Evolutionary conservation across 1,140 invertebrate species (phyloP).

Genomic region (Drosophila tropicalis): DNA sequence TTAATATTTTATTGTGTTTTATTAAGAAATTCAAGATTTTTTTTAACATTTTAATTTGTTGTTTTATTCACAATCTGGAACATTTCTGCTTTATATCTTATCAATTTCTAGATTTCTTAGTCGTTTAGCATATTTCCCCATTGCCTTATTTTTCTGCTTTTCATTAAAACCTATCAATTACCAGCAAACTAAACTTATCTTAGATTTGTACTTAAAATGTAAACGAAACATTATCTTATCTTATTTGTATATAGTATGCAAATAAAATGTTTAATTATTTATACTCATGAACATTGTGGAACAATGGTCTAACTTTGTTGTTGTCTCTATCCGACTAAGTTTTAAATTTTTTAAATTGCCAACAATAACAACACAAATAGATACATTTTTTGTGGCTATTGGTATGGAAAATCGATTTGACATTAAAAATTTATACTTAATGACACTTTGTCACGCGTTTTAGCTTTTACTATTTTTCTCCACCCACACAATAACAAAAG

Average conservation of each 20-base stretch:
- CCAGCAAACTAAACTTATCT: not conserved
- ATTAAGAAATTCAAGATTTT: not conserved
- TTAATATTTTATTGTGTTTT: not conserved
- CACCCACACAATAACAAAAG: constrained; percentile 15
- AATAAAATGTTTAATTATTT: not conserved
- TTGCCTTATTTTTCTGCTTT: not conserved
- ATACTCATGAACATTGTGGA: not conserved
- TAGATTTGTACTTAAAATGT: not conserved
- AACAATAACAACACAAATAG: constrained; percentile 34
- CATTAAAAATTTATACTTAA: constrained; percentile 60
- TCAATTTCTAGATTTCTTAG: not conserved
- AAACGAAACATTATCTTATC: not conserved
- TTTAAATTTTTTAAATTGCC: not conserved
- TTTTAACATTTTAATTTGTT: too few relatives aligned
- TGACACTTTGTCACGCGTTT: constrained; percentile 58
- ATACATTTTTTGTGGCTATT: constrained; percentile 44
- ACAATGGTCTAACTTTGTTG: not conserved
- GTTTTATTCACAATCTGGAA: not conserved
- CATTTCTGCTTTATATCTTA: not conserved
- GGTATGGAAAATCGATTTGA: constrained; percentile 67
- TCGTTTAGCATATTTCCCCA: not conserved
- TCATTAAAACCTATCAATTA: not conserved
- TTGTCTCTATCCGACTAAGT: too few relatives aligned
- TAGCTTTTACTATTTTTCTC: not conserved
- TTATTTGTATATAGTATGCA: not conserved